Conservation (phyloP, 2,113 vertebrate genomes). For the Charina bottae region DNA sequence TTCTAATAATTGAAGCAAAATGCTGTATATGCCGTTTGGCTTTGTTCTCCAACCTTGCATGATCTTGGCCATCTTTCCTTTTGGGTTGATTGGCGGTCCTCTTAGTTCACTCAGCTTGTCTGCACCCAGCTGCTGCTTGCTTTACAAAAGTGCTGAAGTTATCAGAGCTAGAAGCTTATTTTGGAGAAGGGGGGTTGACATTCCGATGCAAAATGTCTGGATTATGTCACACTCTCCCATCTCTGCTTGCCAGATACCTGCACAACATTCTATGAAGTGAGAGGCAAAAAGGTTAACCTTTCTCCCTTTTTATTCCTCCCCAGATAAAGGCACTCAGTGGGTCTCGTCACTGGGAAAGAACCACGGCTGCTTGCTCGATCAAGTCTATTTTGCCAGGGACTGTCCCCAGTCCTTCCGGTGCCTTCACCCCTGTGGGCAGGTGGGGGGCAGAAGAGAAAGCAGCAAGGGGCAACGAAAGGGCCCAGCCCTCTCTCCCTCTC, state of each 20-base stretch:
- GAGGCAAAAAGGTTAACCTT: not conserved
- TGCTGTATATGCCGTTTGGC: not conserved
- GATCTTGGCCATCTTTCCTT: not conserved
- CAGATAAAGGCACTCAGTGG: conserved; percentile 12
- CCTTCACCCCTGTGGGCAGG: conserved; percentile 38
- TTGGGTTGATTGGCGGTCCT: not conserved
- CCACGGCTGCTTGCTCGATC: conserved; percentile 21
- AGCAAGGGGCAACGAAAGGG: conserved; percentile 13
- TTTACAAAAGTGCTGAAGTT: not conserved
- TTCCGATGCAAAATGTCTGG: not conserved
- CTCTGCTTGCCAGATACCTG: too few relatives aligned
- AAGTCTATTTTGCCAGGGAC: conserved; percentile 37
- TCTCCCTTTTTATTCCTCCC: not conserved
- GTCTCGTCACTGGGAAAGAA: conserved; percentile 22
- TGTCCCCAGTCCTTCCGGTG: conserved; percentile 32
- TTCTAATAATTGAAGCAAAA: not conserved
- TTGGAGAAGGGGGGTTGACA: not conserved
- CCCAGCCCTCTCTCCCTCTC: conserved; percentile 15
- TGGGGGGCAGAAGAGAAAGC: conserved; percentile 27
- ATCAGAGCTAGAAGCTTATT: not conserved
- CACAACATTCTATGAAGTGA: not conserved
- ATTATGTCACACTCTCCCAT: not conserved
- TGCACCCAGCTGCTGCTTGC: too few relatives aligned
- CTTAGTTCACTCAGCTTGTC: too few relatives aligned
- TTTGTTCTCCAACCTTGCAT: not conserved